Evolutionary conservation across 2,888 invertebrate species (phyloP).

Genomic region (Boloria euphrosyne): DNA sequence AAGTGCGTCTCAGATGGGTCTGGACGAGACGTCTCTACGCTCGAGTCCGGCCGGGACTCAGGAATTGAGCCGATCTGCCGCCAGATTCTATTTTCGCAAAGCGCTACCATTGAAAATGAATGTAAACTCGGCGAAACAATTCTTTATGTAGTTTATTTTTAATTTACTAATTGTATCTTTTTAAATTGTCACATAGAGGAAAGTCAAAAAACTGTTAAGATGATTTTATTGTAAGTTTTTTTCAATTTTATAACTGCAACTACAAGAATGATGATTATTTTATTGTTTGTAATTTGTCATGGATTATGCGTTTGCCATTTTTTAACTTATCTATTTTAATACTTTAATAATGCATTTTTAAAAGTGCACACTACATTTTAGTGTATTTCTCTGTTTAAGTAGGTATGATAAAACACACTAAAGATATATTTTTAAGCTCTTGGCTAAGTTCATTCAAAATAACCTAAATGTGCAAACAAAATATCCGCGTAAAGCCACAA

Average conservation of each 20-base stretch:
- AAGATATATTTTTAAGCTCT: too few relatives aligned
- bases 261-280: too few relatives aligned
- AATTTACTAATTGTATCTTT: constrained; percentile 21
- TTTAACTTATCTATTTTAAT: too few relatives aligned
- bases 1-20: constrained; percentile 25
- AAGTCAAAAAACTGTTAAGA: constrained; percentile 14
- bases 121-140: constrained; percentile 69
- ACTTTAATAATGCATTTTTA: too few relatives aligned
- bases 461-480: too few relatives aligned
- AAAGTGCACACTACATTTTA: too few relatives aligned
- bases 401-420: too few relatives aligned
- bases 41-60: constrained; percentile 66
- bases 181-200: constrained; percentile 1
- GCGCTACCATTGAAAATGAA: constrained; percentile 73
- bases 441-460: too few relatives aligned
- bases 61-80: constrained; percentile 72
- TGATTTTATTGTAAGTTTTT: background rate
- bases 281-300: too few relatives aligned
- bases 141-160: constrained; percentile 55
- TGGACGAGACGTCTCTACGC: constrained; percentile 67
- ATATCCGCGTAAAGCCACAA: too few relatives aligned
- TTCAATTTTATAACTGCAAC: background rate
- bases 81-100: constrained; percentile 81
- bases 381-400: too few relatives aligned
- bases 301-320: too few relatives aligned